Base-by-base conservation (phyloP, 2,888 invertebrate species). In the Brachynemurus nebulosus region DNA sequence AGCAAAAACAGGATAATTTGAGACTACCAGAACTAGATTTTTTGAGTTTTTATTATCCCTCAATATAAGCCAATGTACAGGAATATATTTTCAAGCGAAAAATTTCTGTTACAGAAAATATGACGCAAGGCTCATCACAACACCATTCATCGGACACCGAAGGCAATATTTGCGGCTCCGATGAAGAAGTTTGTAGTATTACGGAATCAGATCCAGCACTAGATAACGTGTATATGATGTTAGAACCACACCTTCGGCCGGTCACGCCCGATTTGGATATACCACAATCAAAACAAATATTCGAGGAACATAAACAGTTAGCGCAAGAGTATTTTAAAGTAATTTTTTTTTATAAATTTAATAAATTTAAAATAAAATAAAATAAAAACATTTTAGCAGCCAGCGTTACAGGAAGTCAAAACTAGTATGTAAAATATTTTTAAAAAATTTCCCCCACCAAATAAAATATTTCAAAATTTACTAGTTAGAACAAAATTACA, bases 291-390 rank as follows among this genome's bases (percentile, higher is more conserved):
- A 75, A 85, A 61, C 72, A 80, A 51, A 84, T 93, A 56, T 93
- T 85, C 60, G 80, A 90, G 52, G 86, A 91, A 56, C 92, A 93
- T 61, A 86, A 85, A 59, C 74, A 86, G 65, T 66, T 91, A 52
- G 89, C 89, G 45, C 80, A 88, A 63, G 86, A 92, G 64, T 91
- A 88, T 67, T 74, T 91, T 46, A 83, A 82, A 65, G 84, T 88
- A 53, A 51, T 40, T 46, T 30, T 8, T 30, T n/a, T n/a, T n/a
- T n/a, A n/a, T n/a, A n/a, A n/a, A n/a, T n/a, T n/a, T n/a, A n/a
- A n/a, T n/a, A n/a, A 25, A 27, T 27, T 27, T 27, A 5, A n/a
- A 5, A n/a, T 4, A 27, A 27, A 27, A 27, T 27, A n/a, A 27
- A 27, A 9, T 7, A 7, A 23, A 23, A 23, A 23, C 23, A 23